Conservation (phyloP, 2,888 invertebrate genomes). For the Scrobipalpa costella region DNA sequence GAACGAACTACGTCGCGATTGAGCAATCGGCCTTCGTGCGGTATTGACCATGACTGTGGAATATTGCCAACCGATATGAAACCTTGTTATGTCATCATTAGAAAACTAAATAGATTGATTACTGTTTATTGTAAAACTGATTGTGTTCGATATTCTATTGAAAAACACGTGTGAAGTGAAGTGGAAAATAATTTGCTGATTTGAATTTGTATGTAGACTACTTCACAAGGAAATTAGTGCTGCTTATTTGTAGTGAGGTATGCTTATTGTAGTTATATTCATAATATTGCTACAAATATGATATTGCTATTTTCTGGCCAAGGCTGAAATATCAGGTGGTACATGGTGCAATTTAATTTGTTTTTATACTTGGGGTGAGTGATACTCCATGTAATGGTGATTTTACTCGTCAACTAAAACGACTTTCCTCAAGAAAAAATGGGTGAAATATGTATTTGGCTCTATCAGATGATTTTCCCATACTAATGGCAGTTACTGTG, state of each 20-base stretch:
- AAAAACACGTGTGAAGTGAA: neutral
- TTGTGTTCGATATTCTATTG: neutral
- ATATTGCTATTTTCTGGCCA: too few species aligned
- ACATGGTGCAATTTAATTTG: too few species aligned
- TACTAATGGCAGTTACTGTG: too few species aligned
- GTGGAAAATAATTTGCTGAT: neutral
- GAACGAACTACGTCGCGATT: constrained; percentile 42
- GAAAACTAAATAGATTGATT: constrained; percentile 6
- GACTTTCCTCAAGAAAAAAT: too few species aligned
- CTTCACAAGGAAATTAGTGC: neutral
- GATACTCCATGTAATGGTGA: too few species aligned
- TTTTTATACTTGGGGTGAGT: too few species aligned
- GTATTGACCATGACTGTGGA: constrained; percentile 36
- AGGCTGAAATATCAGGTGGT: too few species aligned
- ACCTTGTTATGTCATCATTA: constrained; percentile 25
- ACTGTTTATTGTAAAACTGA: constrained; percentile 7
- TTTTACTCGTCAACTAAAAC: too few species aligned
- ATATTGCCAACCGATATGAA: constrained; percentile 20
- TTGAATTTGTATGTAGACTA: constrained; percentile 5
- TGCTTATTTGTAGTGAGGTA: neutral
- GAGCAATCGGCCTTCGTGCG: constrained; percentile 40
- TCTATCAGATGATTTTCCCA: too few species aligned
- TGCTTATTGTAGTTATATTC: too few species aligned
- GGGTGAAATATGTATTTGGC: too few species aligned
- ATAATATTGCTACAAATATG: neutral